Evolutionary conservation across 1,140 invertebrate genomes (phyloP).

Genomic region (Brachionus plicatilis): DNA sequence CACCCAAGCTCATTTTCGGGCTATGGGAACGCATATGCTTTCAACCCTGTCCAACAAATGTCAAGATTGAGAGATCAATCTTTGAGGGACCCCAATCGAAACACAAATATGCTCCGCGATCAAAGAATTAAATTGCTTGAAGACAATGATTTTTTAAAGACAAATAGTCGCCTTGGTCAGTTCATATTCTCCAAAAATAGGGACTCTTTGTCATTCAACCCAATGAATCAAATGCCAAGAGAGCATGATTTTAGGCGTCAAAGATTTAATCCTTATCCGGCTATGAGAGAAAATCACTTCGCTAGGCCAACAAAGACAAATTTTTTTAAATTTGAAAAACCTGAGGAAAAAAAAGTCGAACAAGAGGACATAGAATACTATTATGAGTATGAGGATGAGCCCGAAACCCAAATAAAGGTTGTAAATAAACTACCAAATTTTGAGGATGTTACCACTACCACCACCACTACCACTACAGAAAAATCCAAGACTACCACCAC

Average conservation of each 20-base stretch:
- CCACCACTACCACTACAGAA: not conserved
- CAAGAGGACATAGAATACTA: not conserved
- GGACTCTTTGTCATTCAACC: not conserved
- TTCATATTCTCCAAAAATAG: constrained; percentile 23
- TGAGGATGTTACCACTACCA: not conserved
- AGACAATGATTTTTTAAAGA: not conserved
- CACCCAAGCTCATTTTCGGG: not conserved
- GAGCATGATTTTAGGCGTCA: not conserved
- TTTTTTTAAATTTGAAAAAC: not conserved
- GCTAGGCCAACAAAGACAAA: not conserved
- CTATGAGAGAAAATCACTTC: not conserved
- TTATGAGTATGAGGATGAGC: not conserved
- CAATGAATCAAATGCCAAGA: not conserved
- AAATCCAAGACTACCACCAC: not conserved
- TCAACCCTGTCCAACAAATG: not conserved
- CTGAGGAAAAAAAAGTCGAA: not conserved
- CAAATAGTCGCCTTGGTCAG: not conserved
- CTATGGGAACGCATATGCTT: not conserved
- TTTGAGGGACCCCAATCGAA: not conserved
- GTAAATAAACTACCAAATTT: not conserved
- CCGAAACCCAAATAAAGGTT: not conserved
- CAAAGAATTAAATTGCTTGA: constrained; percentile 5
- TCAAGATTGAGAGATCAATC: not conserved
- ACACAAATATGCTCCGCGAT: not conserved
- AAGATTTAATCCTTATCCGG: not conserved